Percentiles rank a stretch among this genome's conserved stretches.
phyloP scores from a whole-genome alignment of 2,113 vertebrate genomes.

The Leptobrachium leishanense region DNA sequence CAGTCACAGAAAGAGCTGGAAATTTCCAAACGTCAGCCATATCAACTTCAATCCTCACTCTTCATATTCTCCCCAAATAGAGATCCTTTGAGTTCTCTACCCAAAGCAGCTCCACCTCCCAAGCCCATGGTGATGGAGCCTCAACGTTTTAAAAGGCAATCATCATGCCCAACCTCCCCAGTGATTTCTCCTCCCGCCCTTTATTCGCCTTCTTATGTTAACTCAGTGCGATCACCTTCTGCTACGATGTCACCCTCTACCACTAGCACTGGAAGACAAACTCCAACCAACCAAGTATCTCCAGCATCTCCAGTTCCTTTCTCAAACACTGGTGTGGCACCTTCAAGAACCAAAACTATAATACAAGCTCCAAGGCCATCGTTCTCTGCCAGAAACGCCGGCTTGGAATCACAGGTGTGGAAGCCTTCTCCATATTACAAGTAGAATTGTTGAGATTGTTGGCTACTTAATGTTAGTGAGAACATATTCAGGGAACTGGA shows the following conservation, averaged over 20 bases:
- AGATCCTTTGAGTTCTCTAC: conserved; percentile 69
- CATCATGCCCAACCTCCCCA: conserved; percentile 66
- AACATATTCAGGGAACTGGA: background rate
- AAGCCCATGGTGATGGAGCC: conserved; percentile 58
- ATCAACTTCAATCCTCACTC: conserved; percentile 86
- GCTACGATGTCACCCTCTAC: conserved; percentile 59
- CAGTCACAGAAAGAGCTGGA: conserved; percentile 83
- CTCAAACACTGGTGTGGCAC: conserved; percentile 70
- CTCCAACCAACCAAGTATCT: conserved; percentile 54
- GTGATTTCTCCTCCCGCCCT: conserved; percentile 66
- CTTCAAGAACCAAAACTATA: conserved; percentile 67
- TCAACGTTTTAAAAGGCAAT: conserved; percentile 63
- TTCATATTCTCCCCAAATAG: conserved; percentile 86
- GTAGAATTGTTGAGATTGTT: conserved; percentile 44
- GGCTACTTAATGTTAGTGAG: background rate
- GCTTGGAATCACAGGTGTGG: conserved; percentile 97
- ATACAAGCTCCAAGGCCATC: conserved; percentile 86
- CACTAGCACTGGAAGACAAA: conserved; percentile 48
- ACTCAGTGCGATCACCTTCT: conserved; percentile 57
- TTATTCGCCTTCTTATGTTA: conserved; percentile 57
- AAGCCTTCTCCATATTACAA: conserved; percentile 86
- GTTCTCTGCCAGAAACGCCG: conserved; percentile 88
- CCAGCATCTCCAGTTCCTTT: conserved; percentile 66
- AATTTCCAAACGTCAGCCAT: conserved; percentile 82
- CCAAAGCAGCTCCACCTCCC: conserved; percentile 74